These are phyloP conservation scores for Argya squamiceps DNA, from an alignment of 2,797 vertebrate genomes.

Conservation along the genomic window DNA sequence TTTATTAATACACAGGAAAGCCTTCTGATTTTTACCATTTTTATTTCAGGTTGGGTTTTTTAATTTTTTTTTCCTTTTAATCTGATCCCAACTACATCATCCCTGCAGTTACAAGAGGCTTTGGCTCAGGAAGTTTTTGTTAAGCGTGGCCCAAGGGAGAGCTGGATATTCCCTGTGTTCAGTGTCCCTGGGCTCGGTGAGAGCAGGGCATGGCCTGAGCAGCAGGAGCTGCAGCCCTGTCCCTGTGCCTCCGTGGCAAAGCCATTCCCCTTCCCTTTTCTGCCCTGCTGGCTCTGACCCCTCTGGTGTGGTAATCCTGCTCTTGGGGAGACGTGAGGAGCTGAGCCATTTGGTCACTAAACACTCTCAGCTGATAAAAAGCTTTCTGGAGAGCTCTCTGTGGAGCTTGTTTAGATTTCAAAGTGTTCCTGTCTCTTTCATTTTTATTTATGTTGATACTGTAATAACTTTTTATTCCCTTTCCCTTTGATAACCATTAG, in stretches of 20 bases:
- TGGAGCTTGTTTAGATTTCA: conserved; percentile 18
- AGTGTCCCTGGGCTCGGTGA: neutral
- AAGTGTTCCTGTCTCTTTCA: neutral
- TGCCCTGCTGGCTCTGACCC: neutral
- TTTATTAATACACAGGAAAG: neutral
- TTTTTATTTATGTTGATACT: conserved; percentile 38
- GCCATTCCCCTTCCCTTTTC: neutral
- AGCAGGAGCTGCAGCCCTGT: neutral
- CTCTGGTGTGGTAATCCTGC: accelerated
- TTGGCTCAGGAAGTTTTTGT: neutral
- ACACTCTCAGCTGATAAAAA: neutral
- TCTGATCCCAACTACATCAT: neutral
- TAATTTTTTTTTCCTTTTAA: neutral
- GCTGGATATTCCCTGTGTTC: neutral
- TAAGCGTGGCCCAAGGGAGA: neutral
- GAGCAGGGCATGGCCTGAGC: neutral
- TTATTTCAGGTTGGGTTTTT: neutral
- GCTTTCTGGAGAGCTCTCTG: neutral
- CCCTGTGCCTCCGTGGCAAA: neutral
- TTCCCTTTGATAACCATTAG: neutral
- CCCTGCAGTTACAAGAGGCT: neutral
- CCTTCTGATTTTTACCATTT: neutral
- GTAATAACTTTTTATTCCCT: conserved; percentile 9
- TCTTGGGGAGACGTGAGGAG: accelerated
- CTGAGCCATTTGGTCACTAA: neutral